phyloP scores from a whole-genome alignment of 92 coral and sea anemone genomes.

The Actinostola sp. region DNA sequence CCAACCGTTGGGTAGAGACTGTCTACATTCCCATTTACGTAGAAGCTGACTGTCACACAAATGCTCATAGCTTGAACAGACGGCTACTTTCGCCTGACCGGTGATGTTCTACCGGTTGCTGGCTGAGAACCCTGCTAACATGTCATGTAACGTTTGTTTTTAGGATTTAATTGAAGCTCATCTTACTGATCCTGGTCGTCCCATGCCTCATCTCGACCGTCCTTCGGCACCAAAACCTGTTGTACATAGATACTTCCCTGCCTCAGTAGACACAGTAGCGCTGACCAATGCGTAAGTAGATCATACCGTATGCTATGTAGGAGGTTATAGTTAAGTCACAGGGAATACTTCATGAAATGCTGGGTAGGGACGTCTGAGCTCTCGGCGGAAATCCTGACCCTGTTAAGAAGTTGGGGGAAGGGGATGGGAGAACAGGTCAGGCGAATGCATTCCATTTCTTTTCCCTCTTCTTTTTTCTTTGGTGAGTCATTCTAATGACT shows the following conservation, averaged over 20 bases:
- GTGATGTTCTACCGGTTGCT: not conserved
- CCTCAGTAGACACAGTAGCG: conserved; percentile 72
- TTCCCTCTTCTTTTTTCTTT: too few species aligned
- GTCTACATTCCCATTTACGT: too few species aligned
- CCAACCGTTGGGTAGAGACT: too few species aligned
- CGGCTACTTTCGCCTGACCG: not conserved
- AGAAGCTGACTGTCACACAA: too few species aligned
- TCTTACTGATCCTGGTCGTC: conserved; percentile 82
- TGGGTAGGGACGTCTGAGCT: too few species aligned
- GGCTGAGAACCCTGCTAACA: not conserved
- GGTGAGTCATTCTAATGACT: too few species aligned
- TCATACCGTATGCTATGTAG: too few species aligned
- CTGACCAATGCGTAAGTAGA: conserved; percentile 83
- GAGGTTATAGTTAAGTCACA: too few species aligned
- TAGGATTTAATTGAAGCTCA: conserved; percentile 81
- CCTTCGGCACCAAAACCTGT: conserved; percentile 46
- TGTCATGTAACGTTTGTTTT: not conserved
- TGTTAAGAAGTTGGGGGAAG: too few species aligned
- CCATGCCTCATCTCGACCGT: conserved; percentile 63
- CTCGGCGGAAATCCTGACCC: too few species aligned
- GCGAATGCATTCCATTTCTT: too few species aligned
- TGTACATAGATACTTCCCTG: conserved; percentile 82
- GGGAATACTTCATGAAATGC: not conserved
- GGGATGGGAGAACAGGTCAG: too few species aligned
- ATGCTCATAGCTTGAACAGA: not conserved